Base-by-base conservation (phyloP, 2,888 invertebrate genomes). In the Drosophila prolongata region DNA sequence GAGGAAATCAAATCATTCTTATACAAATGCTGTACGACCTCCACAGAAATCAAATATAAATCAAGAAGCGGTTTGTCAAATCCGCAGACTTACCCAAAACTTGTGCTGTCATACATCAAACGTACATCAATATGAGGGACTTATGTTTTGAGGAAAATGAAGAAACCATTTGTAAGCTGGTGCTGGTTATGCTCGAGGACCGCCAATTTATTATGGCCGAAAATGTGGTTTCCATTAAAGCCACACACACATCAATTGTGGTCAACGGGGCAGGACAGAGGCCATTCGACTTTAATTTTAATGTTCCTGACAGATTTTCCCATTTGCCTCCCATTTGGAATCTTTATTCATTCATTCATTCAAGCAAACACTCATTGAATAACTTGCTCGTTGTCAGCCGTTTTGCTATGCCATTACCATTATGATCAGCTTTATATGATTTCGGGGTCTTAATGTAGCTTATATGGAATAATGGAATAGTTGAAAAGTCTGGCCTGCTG, bases 221-320 rank as follows among this genome's bases (percentile, higher is more conserved):
- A 73, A 77, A 71, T 73, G 42, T 68, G 86, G 70, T 77, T 80
- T 62, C 80, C 88, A 82, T 82, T 86, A 85, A 82, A 82, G 86
- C 57, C 65, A 65, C 77, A 86, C 86, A 80, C 86, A 80, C 83
- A 71, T 87, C 88, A 40, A 62, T 79, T 76, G 76, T 49, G 60
- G 71, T 42, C 9, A 27, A 34, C 43, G 16, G 16, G 49, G 42
- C 56, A 14, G 61, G 49, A 76, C 54, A 59, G 44, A 67, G 67
- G 81, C 66, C 56, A 80, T 79, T 82, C 59, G 78, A 71, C 73
- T 72, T 77, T 65, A 70, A 79, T 79, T 87, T 85, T 70, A 82
- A 82, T 82, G 75, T 72, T 14, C 52, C 55, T 56, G 37, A 42
- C 52, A 66, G 52, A 52, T 49, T 58, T 53, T 44, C 27, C 35